phyloP scores from a whole-genome alignment of 2,113 vertebrate genomes.

The Edolisoma coerulescens region DNA sequence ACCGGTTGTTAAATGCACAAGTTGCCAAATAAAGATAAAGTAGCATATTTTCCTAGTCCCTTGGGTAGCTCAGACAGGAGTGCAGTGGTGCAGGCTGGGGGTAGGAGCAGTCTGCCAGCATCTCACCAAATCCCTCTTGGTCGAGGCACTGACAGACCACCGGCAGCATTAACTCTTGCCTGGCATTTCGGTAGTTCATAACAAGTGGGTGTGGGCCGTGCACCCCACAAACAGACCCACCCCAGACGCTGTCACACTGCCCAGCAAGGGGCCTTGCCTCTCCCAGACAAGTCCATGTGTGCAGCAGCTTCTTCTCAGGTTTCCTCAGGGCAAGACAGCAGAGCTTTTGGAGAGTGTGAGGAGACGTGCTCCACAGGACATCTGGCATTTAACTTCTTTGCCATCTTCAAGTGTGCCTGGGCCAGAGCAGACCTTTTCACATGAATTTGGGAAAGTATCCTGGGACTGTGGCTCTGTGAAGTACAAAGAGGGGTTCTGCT shows the following conservation, averaged over 20 bases:
- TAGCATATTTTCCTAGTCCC: not conserved
- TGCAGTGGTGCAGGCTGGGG: not conserved
- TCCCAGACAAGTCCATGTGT: not conserved
- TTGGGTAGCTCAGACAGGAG: not conserved
- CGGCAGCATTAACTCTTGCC: not conserved
- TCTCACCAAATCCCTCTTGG: not conserved
- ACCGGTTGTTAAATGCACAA: not conserved
- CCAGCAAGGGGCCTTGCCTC: not conserved
- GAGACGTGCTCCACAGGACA: accelerated
- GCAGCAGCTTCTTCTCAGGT: not conserved
- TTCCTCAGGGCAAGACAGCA: not conserved
- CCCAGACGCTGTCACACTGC: not conserved
- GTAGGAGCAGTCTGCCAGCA: not conserved
- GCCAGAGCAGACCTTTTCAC: not conserved
- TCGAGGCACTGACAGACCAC: not conserved
- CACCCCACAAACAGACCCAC: accelerated
- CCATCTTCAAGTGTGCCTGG: not conserved
- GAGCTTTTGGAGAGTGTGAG: not conserved
- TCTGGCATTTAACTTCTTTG: not conserved
- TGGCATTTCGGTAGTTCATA: not conserved
- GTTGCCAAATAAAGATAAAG: not conserved
- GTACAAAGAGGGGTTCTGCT: not conserved
- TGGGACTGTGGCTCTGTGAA: not conserved
- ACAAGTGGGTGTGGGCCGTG: accelerated
- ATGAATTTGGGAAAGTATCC: not conserved